Evolutionary conservation across 2,888 invertebrate species (phyloP).

Genomic region (Lordiphosa fenestrarum): DNA sequence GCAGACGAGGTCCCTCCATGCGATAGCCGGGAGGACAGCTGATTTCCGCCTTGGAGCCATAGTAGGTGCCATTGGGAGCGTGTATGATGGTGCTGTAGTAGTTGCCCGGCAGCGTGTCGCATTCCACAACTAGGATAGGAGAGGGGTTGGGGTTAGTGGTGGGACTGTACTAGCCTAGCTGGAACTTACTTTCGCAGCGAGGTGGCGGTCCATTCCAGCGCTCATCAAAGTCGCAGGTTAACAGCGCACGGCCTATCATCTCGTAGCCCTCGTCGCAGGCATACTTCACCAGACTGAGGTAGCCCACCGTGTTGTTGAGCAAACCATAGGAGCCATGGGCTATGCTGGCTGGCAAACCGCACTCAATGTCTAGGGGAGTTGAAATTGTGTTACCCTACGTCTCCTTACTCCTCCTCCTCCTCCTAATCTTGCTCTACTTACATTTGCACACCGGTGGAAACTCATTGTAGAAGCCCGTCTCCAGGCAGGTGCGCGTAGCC

Average conservation of each 20-base stretch:
- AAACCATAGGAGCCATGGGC: slow-evolving; percentile 89
- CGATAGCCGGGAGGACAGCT: slow-evolving; percentile 86
- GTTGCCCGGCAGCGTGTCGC: slow-evolving; percentile 85
- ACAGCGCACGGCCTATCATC: slow-evolving; percentile 90
- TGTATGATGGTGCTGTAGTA: slow-evolving; percentile 81
- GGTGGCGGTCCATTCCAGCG: slow-evolving; percentile 97
- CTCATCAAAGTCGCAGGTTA: slow-evolving; percentile 95
- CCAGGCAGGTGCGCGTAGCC: slow-evolving; percentile 89
- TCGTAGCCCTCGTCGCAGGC: slow-evolving; percentile 91
- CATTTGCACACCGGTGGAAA: slow-evolving; percentile 96
- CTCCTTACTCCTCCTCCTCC: too few relatives aligned
- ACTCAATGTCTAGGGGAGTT: slow-evolving; percentile 88
- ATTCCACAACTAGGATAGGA: slow-evolving; percentile 84
- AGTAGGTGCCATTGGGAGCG: slow-evolving; percentile 84
- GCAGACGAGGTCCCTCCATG: slow-evolving; percentile 85
- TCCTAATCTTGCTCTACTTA: slow-evolving; percentile 80
- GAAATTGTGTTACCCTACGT: not conserved
- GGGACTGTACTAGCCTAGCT: too few relatives aligned
- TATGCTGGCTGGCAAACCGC: slow-evolving; percentile 93
- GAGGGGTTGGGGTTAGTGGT: not conserved
- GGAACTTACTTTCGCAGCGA: slow-evolving; percentile 87
- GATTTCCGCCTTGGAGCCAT: slow-evolving; percentile 89
- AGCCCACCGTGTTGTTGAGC: slow-evolving; percentile 92
- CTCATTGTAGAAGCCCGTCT: slow-evolving; percentile 96
- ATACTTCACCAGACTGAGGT: slow-evolving; percentile 92